Base-by-base conservation (phyloP, 2,888 invertebrate genomes). In the Itoplectis maculator region DNA sequence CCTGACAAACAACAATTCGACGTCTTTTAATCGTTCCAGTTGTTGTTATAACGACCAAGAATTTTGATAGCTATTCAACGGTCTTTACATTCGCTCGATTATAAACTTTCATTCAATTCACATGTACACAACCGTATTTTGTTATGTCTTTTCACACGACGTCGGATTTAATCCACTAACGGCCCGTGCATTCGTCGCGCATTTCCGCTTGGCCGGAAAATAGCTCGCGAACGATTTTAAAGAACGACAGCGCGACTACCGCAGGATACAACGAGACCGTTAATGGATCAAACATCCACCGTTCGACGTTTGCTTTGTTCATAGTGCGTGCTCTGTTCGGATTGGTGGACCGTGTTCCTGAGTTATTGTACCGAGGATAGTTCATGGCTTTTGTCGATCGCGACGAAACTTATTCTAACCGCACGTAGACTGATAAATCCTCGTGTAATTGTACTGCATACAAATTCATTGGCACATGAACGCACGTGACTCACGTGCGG, bases 71-170 rank as follows among this genome's bases (percentile, higher is more conserved):
- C 11, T 59, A 29, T 40, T 56, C 42, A 59, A 72, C 70, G 45
- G 56, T 23, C 70, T 56, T 56, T 15, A 72, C 70, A 59, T 72
- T 72, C 70, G 29, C 23, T 72, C 59, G 42, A 45, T 29, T 72
- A 72, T 56, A 72, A 72, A 59, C 70, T 20, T 79, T 59, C 75
- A 59, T 54, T 72, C 66, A 18, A 37, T 61, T 61, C 61, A 61
- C 45, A 72, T 37, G 66, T 61, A 15, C 72, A 72, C 59, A 42
- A 47, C 65, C 23, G 37, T 59, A 74, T 74, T 73, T 20, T 29
- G 2, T 29, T 29, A 3, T 29, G 2, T 2, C 5, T 29, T 29
- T 56, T 20, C 29, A 59, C 29, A 63, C 15, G 18, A 68, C 45
- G 51, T 61, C 56, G 37, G 15, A 61, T 37, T 37, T 37, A 37